Percentiles rank a stretch among this genome's conserved stretches.
These are phyloP conservation scores for Eleutherodactylus coqui DNA, from an alignment of 2,797 vertebrate species.

Conservation along the genomic window DNA sequence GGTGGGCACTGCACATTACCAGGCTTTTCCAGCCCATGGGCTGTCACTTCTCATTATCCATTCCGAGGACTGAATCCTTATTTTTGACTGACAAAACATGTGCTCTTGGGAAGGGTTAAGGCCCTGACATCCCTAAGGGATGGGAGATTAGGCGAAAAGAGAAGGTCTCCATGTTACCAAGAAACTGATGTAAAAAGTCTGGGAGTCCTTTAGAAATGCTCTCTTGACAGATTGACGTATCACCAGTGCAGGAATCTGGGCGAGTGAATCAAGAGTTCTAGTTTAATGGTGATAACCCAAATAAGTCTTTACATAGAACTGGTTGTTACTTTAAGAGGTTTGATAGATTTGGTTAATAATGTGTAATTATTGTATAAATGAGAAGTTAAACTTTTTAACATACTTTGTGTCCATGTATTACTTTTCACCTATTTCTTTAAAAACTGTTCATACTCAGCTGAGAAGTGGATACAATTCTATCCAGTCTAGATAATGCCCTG, in stretches of 20 bases:
- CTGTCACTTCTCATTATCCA: conserved; percentile 76
- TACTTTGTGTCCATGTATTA: too few species aligned
- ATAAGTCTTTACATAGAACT: neutral
- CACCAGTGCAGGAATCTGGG: conserved; percentile 26
- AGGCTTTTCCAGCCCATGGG: conserved; percentile 72
- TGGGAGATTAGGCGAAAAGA: conserved; percentile 51
- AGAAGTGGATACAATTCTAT: too few species aligned
- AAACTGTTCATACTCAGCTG: too few species aligned
- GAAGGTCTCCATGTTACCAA: conserved; percentile 44
- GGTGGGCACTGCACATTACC: conserved; percentile 76
- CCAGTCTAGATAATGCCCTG: too few species aligned
- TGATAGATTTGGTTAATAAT: too few species aligned
- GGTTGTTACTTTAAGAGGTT: neutral
- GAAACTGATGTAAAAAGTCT: conserved; percentile 43
- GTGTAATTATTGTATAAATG: neutral
- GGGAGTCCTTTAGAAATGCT: conserved; percentile 29
- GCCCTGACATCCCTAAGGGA: conserved; percentile 57
- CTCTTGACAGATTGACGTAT: conserved; percentile 36
- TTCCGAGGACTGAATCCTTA: conserved; percentile 67
- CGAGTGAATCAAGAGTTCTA: neutral
- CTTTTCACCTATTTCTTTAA: too few species aligned
- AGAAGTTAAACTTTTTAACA: neutral
- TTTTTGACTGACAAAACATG: conserved; percentile 66
- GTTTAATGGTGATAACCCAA: neutral
- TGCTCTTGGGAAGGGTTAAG: conserved; percentile 58